These are phyloP conservation scores for Hemistola chrysoprasaria DNA, from an alignment of 2,888 invertebrate species.

Conservation along the genomic window DNA sequence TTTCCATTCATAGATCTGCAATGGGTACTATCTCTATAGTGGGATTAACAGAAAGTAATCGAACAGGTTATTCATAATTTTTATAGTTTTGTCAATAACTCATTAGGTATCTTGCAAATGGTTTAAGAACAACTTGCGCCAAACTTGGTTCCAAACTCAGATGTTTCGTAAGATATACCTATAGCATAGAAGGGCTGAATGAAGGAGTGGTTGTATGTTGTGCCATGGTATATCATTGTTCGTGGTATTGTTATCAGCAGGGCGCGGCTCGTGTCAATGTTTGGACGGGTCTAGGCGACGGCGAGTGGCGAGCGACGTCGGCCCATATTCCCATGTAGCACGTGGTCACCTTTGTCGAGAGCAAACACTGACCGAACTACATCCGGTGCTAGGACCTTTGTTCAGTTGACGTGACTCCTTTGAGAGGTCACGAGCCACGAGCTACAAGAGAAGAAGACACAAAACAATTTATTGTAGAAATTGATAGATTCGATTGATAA, in stretches of 20 bases:
- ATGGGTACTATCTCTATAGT: constrained; percentile 8
- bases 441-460: too few species aligned
- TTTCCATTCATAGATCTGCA: constrained; percentile 65
- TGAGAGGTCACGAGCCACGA: constrained; percentile 1
- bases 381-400: constrained; percentile 24
- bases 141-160: too few species aligned
- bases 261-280: constrained; percentile 71
- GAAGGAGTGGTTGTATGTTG: constrained; percentile 34
- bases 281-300: constrained; percentile 34
- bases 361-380: constrained; percentile 44
- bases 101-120: too few species aligned
- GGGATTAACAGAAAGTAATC: constrained; percentile 15
- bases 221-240: constrained; percentile 52
- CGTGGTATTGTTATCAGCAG: constrained; percentile 63
- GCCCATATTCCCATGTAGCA: constrained; percentile 32
- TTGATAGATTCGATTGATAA: too few species aligned
- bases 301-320: constrained; percentile 13
- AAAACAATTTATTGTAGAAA: too few species aligned
- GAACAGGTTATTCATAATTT: constrained; percentile 18
- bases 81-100: too few species aligned
- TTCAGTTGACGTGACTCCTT: constrained; percentile 2
- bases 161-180: too few species aligned
- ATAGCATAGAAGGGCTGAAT: constrained; percentile 6
- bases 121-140: too few species aligned
- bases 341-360: constrained; percentile 53